phyloP scores from a whole-genome alignment of 2,888 invertebrate genomes.

The Argynnis bischoffii region DNA sequence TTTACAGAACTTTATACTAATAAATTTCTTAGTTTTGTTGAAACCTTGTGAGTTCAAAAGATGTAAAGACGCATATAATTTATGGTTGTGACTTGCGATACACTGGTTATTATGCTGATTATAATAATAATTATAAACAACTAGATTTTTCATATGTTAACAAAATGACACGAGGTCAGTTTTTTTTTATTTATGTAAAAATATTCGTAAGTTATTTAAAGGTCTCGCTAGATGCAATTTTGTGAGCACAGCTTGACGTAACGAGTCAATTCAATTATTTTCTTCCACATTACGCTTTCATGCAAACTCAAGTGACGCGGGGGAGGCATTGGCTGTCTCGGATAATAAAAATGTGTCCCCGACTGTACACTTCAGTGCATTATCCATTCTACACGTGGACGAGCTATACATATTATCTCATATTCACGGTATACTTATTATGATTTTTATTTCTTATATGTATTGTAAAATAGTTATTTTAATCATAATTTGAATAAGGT shows the following conservation, averaged over 20 bases:
- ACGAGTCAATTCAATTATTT: constrained; percentile 33
- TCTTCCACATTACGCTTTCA: constrained; percentile 34
- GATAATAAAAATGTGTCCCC: constrained; percentile 29
- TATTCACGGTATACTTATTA: background rate
- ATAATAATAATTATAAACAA: no score
- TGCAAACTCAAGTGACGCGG: constrained; percentile 27
- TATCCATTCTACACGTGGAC: constrained; percentile 22
- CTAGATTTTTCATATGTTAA: no score
- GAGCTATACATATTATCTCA: background rate
- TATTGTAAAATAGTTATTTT: no score
- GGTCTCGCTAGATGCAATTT: constrained; percentile 7
- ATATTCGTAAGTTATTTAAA: background rate
- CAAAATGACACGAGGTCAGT: no score
- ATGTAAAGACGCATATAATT: no score
- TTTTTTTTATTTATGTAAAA: constrained; percentile 3
- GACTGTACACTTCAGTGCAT: constrained; percentile 27
- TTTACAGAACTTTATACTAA: no score
- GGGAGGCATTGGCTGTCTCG: constrained; percentile 26
- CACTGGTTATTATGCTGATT: no score
- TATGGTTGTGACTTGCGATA: no score
- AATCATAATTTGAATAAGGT: no score
- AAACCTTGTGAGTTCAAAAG: no score
- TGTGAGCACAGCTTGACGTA: constrained; percentile 13
- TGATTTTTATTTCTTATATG: background rate
- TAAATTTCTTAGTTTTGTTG: no score